Percentiles rank a stretch among this genome's conserved stretches.
phyloP scores from a whole-genome alignment of 2,797 vertebrate species.

The Ara ararauna region DNA sequence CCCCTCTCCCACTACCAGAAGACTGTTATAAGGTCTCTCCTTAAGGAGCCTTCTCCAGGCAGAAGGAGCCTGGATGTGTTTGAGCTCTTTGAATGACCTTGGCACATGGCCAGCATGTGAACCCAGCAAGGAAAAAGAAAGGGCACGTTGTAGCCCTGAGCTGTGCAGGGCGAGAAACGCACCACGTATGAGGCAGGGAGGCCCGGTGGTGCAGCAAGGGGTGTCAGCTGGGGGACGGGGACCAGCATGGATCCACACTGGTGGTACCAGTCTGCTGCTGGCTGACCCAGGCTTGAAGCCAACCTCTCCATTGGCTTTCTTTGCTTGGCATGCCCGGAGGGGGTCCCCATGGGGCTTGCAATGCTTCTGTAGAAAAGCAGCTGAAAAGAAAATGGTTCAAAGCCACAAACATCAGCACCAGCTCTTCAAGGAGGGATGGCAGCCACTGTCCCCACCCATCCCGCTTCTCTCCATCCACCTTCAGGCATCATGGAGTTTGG shows the following conservation, averaged over 20 bases:
- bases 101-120: background rate
- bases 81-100: background rate
- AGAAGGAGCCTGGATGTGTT: background rate
- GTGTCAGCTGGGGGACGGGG: background rate
- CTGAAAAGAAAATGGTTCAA: background rate
- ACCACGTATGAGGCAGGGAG: background rate
- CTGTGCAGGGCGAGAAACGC: background rate
- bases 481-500: fast-evolving
- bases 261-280: background rate
- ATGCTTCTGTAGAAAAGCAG: background rate
- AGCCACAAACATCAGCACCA: background rate
- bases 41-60: background rate
- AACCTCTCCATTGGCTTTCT: background rate
- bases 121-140: background rate
- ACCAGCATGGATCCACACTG: fast-evolving
- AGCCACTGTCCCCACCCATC: background rate
- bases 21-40: background rate
- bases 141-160: background rate
- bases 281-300: background rate
- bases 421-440: background rate
- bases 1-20: background rate
- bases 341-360: background rate
- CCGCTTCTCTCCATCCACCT: fast-evolving
- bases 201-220: fast-evolving
- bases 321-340: background rate